Base-by-base conservation (phyloP, 2,888 invertebrate species). In the Sphaeridia pumilis region DNA sequence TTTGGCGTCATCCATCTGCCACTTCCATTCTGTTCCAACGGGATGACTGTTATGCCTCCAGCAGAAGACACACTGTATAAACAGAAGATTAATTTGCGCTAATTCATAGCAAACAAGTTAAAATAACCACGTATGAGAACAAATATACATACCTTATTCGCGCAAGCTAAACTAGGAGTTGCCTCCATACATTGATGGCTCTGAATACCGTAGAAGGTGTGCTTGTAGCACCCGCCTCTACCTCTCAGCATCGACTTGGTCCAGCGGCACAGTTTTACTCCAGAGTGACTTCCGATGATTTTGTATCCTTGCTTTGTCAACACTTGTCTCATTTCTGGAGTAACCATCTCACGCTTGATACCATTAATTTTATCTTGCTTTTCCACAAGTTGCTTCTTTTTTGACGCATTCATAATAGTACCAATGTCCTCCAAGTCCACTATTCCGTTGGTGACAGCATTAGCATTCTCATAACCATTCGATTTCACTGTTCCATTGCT, bases 21-120 rank as follows among this genome's bases (percentile, higher is more conserved):
- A 78, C 55, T 72, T 70, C 78, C 78, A 78, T 62, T 77, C 76
- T 2, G 78, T 78, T n/a, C 77, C 78, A 2, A 78, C 77, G 22
- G 72, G 72, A 65, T 73, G 73, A 3, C 71, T 68, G 58, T 73
- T 71, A 62, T 73, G 72, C 22, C 77, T 70, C 77, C 78, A 78
- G 62, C 78, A 78, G 67, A 78, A 78, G 24, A 78, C 77, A 68
- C 78, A 78, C 68, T 46, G 38, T 7, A 38, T 14, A 21, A 46
- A 46, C 4, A 22, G 26, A 7, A 22, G n/a, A 45, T 20, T 78
- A 78, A 64, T 78, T 77, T 31, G 31, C 31, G 7, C 14, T 31
- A 14, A 31, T 31, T 14, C 31, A 7, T 10, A 31, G 14, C 31
- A 7, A 31, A 31, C 7, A 10, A 7, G 14, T 31, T 31, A 7